Conservation (phyloP, 1,140 invertebrate species). For the Sminthurinus signatus region DNA sequence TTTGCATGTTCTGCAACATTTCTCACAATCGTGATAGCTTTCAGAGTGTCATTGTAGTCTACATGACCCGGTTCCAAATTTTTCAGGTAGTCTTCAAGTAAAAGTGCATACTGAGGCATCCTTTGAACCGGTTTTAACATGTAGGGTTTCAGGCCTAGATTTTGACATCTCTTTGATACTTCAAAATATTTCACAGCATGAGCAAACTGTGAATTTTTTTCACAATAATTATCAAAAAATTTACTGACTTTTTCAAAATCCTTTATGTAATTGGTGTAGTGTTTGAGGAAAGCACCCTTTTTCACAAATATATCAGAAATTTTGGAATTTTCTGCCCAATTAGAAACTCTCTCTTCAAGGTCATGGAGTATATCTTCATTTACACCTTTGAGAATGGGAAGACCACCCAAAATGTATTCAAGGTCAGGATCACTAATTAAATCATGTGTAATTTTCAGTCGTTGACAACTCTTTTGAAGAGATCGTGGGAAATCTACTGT, state of each 20-base stretch:
- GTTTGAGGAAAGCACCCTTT: slow-evolving; percentile 67
- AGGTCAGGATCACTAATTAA: slow-evolving; percentile 50
- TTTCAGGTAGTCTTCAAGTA: slow-evolving; percentile 61
- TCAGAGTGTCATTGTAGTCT: slow-evolving; percentile 61
- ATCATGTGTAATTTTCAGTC: slow-evolving; percentile 42
- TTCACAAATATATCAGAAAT: slow-evolving; percentile 69
- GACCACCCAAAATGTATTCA: slow-evolving; percentile 54
- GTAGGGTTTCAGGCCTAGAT: slow-evolving; percentile 60
- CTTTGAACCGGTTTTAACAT: slow-evolving; percentile 72
- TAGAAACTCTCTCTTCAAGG: slow-evolving; percentile 55
- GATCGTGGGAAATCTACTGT: slow-evolving; percentile 58
- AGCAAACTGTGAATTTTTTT: slow-evolving; percentile 57
- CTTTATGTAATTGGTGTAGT: slow-evolving; percentile 64
- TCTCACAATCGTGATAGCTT: slow-evolving; percentile 61
- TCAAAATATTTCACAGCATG: slow-evolving; percentile 61
- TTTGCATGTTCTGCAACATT: slow-evolving; percentile 70
- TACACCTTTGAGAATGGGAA: slow-evolving; percentile 55
- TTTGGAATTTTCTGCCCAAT: slow-evolving; percentile 55
- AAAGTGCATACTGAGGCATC: slow-evolving; percentile 51
- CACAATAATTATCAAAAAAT: slow-evolving; percentile 56
- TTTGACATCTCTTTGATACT: slow-evolving; percentile 56
- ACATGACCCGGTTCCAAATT: slow-evolving; percentile 53
- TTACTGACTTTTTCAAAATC: slow-evolving; percentile 61
- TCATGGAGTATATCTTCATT: slow-evolving; percentile 62
- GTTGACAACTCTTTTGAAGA: slow-evolving; percentile 50